These are phyloP conservation scores for Stenodema calcarata DNA, from an alignment of 2,888 invertebrate species.

Conservation along the genomic window DNA sequence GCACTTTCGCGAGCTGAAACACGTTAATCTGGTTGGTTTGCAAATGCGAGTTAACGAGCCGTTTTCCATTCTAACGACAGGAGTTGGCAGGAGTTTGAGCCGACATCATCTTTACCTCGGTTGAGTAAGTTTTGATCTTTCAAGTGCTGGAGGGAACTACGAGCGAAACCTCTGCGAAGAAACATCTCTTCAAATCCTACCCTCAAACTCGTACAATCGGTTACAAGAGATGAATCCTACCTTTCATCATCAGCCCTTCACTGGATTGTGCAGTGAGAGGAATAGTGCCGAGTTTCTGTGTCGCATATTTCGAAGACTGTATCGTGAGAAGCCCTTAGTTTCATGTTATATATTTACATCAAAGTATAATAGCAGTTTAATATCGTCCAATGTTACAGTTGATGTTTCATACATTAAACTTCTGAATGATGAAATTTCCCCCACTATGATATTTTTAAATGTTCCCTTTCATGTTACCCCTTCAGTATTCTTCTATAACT, in stretches of 20 bases:
- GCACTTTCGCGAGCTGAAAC: not conserved
- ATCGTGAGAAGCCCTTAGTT: no score
- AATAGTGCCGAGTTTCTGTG: no score
- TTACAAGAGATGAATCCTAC: not conserved
- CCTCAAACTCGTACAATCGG: not conserved
- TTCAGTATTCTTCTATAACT: no score
- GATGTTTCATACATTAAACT: no score
- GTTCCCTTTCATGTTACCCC: no score
- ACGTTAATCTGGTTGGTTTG: not conserved
- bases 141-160: not conserved
- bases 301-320: no score
- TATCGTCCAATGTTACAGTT: no score
- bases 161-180: not conserved
- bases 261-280: no score
- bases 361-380: no score
- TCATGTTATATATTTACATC: no score
- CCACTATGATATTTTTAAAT: no score
- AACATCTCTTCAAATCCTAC: not conserved
- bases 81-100: not conserved
- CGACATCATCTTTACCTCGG: not conserved
- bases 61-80: not conserved
- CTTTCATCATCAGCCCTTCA: not conserved
- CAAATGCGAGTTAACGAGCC: not conserved
- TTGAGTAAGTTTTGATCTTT: not conserved
- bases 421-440: no score